Evolutionary conservation across 2,113 vertebrate species (phyloP), one percentile per base, ranked within the genome.

Genomic region (Callipepla squamata): DNA sequence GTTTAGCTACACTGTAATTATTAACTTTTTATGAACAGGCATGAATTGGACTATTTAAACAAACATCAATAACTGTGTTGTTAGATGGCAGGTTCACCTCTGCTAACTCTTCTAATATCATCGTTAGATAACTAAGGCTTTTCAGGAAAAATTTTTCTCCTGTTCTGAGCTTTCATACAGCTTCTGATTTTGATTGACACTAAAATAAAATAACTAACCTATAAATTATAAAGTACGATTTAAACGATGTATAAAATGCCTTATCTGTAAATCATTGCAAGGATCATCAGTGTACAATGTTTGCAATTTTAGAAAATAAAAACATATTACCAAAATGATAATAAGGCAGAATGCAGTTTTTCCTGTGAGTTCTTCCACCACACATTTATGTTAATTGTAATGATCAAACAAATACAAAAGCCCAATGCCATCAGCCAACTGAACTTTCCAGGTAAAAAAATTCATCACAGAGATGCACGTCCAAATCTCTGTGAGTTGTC

Each of bases 151-250:
- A 85, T 59, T 58, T 70, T 58, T 75, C 81, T 92, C 85, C n/a
- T 80, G 67, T 75, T 86, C 88, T 63, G 50, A 85, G 68, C 72
- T 95, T 87, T 92, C 85, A 77, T 40, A 67, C 23, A 91, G 63
- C 65, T 94, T 95, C 76, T 2, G 2, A 6, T 80, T 91, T 96
- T 95, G 94, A 96, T 87, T 95, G 94, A 61, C 87, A 91, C 12
- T 61, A 92, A 95, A 93, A 95, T 80, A 95, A 93, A 92, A 78
- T 75, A 93, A 73, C 87, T 67, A 91, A 78, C 78, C 82, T 89
- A 87, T 89, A 94, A 95, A 94, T 96, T 94, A 90, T 90, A 88
- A 83, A 8, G 65, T 50, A 15, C n/a, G 8, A 61, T 80, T 90
- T 90, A 90, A 92, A 55, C 48, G 81, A 44, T 48, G 57, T 80